Base-by-base conservation (phyloP, 2,113 vertebrate genomes). In the Dasyornis broadbenti region DNA sequence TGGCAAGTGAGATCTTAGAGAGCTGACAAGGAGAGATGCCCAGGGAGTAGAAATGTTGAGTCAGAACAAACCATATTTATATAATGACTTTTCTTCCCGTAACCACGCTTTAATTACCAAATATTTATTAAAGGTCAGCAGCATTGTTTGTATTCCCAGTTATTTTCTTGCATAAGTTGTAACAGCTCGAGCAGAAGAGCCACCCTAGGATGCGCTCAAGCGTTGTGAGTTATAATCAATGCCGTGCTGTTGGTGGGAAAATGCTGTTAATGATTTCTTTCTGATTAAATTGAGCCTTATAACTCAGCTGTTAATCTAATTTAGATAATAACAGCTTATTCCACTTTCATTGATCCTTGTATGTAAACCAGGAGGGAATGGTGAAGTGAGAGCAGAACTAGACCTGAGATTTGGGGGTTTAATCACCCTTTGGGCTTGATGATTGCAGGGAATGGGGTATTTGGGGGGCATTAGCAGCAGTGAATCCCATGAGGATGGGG, bases 101-200 rank as follows among this genome's bases (percentile, higher is more conserved):
- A 93, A 95, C 73, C 83, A 77, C 88, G 50, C 65, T 97, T 96
- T 80, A 87, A 92, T 93, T 87, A 81, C 81, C 87, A 93, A 92
- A 86, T 92, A 91, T 86, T 92, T 94, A 96, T 80, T 50, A 89
- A 96, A 96, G 84, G 96, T 93, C 96, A 90, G 39, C 52, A 59
- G 82, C 86, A 69, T 92, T 85, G 85, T 94, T 95, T 95, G 81
- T 64, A 47, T 57, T 87, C 66, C 33, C 50, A 40, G 87, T 85
- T 78, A 83, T 42, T 83, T 94, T 78, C 93, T 94, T 83, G 82
- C 77, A 81, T 85, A 71, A 96, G 75, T 78, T 92, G 80, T 26
- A 87, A 35, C 59, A 60, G 88, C 85, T 85, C 45, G 13, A 77
- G 92, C 12, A 69, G 84, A 39, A 70, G 94, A 45, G 57, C 40